phyloP scores from a whole-genome alignment of 2,113 vertebrate genomes.

The Notiomystis cincta region DNA sequence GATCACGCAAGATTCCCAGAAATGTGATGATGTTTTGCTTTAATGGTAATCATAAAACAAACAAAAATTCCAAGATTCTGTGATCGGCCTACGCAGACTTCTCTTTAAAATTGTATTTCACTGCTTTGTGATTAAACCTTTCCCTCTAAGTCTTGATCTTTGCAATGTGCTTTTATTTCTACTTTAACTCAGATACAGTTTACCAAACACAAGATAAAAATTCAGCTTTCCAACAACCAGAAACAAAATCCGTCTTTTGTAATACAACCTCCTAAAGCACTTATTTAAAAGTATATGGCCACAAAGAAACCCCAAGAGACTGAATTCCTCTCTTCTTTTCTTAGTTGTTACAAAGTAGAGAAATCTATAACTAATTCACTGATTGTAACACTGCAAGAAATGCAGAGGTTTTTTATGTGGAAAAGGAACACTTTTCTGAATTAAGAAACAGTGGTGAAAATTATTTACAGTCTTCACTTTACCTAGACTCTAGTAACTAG shows the following conservation, averaged over 20 bases:
- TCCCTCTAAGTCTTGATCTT: not conserved
- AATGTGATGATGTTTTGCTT: not conserved
- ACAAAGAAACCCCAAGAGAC: not conserved
- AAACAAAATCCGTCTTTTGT: not conserved
- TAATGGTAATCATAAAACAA: slow-evolving; percentile 16
- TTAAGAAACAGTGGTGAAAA: not conserved
- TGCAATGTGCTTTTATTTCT: not conserved
- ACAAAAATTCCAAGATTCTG: slow-evolving; percentile 3
- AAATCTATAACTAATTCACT: not conserved
- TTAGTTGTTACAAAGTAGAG: not conserved
- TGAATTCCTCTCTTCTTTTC: not conserved
- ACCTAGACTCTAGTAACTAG: slow-evolving; percentile 27
- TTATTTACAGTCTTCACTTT: slow-evolving; percentile 8
- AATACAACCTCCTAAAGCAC: not conserved
- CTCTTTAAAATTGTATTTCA: not conserved
- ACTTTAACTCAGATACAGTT: not conserved
- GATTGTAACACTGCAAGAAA: not conserved
- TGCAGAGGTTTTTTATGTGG: not conserved
- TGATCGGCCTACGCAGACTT: not conserved
- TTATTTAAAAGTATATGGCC: not conserved
- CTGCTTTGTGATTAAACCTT: not conserved
- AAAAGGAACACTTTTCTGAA: not conserved
- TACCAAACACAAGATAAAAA: slow-evolving; percentile 32
- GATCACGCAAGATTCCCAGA: not conserved
- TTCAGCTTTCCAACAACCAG: not conserved